phyloP scores from a whole-genome alignment of 2,113 vertebrate genomes.

The Manacus vitellinus region DNA sequence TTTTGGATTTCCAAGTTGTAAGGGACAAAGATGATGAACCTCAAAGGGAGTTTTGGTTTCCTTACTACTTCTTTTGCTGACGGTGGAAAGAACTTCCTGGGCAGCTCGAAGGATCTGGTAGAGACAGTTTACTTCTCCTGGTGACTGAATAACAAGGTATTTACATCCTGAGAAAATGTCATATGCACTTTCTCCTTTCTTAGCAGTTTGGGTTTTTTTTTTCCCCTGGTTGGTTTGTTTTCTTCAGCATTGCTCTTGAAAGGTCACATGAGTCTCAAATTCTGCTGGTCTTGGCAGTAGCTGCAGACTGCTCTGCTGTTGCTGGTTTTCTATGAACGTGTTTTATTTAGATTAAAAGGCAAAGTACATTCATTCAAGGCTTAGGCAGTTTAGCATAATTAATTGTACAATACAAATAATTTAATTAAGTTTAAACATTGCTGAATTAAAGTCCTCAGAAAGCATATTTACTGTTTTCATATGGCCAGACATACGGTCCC shows the following conservation, averaged over 20 bases:
- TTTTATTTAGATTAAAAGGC: slow-evolving; percentile 54
- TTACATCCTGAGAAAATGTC: not conserved
- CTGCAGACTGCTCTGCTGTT: not conserved
- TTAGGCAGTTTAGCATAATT: slow-evolving; percentile 57
- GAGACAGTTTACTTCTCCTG: not conserved
- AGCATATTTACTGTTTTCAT: not conserved
- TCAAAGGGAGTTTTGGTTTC: not conserved
- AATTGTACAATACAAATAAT: slow-evolving; percentile 43
- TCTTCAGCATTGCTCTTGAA: not conserved
- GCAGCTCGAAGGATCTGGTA: rapidly evolving
- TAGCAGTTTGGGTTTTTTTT: not conserved
- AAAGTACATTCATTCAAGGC: slow-evolving; percentile 4
- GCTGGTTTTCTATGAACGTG: not conserved
- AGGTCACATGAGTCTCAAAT: not conserved
- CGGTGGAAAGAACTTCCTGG: not conserved
- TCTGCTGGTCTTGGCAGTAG: not conserved
- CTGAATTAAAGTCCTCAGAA: slow-evolving; percentile 18
- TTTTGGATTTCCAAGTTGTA: not conserved
- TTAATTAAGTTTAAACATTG: slow-evolving; percentile 31
- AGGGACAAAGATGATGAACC: not conserved
- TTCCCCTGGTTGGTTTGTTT: not conserved
- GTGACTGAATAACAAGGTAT: not conserved
- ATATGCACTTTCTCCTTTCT: not conserved
- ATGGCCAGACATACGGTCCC: not conserved
- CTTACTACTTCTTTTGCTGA: not conserved